Evolutionary conservation across 2,888 invertebrate species (phyloP).

Genomic region (Apamea sordens): DNA sequence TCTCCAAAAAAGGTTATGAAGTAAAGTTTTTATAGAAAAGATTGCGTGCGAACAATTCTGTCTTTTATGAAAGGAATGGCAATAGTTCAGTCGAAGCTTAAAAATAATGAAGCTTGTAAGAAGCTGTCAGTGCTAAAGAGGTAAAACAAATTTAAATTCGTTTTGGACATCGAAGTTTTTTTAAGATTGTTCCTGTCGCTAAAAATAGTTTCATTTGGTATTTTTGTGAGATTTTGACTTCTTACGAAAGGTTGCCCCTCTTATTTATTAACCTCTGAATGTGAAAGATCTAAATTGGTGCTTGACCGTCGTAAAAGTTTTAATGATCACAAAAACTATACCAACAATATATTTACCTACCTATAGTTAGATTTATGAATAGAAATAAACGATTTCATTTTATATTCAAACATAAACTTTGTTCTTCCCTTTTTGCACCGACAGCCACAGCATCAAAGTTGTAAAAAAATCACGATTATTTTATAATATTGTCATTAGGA

Average conservation of each 20-base stretch:
- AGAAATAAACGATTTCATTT: neutral
- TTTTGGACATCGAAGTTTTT: neutral
- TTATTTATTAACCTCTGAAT: conserved; percentile 1
- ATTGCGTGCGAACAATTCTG: conserved; percentile 8
- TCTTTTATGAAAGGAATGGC: conserved; percentile 54
- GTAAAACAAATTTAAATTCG: neutral
- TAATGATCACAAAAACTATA: conserved; percentile 1
- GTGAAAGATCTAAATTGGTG: neutral
- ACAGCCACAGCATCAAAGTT: conserved; percentile 5
- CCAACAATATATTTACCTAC: neutral
- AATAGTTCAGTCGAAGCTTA: conserved; percentile 60
- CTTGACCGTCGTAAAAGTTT: neutral
- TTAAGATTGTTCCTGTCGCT: too few relatives aligned
- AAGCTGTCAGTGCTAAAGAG: conserved; percentile 12
- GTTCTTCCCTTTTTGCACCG: neutral
- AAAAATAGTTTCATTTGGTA: neutral
- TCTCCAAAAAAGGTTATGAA: neutral
- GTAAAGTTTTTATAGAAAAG: neutral
- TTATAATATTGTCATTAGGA: conserved; percentile 41
- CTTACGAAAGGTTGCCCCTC: neutral
- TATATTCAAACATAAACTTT: neutral
- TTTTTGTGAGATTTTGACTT: neutral
- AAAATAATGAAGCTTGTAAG: neutral
- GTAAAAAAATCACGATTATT: conserved; percentile 30
- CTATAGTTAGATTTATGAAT: neutral